phyloP scores from a whole-genome alignment of 2,888 invertebrate species.

The Carcina quercana region DNA sequence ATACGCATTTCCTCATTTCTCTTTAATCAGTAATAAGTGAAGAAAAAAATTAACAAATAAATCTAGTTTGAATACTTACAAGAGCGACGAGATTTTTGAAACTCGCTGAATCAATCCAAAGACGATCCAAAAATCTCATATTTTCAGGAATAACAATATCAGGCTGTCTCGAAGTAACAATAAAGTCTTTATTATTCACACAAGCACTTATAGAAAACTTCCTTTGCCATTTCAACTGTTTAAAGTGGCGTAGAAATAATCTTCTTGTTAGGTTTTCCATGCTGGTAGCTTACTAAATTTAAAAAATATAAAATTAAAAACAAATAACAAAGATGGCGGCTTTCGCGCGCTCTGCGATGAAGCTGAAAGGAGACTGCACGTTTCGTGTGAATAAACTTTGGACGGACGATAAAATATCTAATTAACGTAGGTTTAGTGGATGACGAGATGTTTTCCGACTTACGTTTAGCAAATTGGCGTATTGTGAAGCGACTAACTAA shows the following conservation, averaged over 20 bases:
- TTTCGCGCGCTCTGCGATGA: constrained; percentile 31
- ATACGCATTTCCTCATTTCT: too few species aligned
- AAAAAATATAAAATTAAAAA: too few species aligned
- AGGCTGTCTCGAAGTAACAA: constrained; percentile 44
- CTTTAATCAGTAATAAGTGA: too few species aligned
- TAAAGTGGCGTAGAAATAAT: constrained; percentile 45
- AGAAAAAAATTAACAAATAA: background rate
- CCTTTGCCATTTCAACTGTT: constrained; percentile 40
- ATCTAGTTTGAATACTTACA: constrained; percentile 33
- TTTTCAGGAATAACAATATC: constrained; percentile 49
- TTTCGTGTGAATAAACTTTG: constrained; percentile 16
- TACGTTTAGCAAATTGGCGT: too few species aligned
- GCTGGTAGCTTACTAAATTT: background rate
- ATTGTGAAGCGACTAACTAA: too few species aligned
- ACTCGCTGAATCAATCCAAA: constrained; percentile 41
- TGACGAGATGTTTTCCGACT: constrained; percentile 4
- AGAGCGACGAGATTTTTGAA: constrained; percentile 52
- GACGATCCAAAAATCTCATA: constrained; percentile 42
- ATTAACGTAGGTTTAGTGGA: constrained; percentile 2
- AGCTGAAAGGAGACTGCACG: constrained; percentile 29
- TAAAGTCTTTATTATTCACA: constrained; percentile 36
- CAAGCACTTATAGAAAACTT: constrained; percentile 38
- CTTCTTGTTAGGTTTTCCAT: constrained; percentile 39
- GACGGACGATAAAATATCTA: constrained; percentile 12
- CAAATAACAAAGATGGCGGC: too few species aligned